Base-by-base conservation (phyloP, 1,140 invertebrate genomes). In the Homarus americanus region DNA sequence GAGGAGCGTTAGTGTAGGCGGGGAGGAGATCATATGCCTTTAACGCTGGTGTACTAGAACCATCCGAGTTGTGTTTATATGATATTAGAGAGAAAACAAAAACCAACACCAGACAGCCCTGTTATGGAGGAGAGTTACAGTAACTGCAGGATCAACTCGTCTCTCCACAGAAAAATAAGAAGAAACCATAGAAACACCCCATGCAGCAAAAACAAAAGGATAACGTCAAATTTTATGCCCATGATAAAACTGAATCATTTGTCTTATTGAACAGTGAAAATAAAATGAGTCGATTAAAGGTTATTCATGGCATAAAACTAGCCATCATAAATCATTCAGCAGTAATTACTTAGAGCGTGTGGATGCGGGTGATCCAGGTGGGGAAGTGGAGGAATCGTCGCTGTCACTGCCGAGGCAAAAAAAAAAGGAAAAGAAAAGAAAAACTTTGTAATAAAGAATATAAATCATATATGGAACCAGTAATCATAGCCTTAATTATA, bases 381-480 rank as follows among this genome's bases (percentile, higher is more conserved):
- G 80, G 79, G 88, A 90, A 49, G 79, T 82, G 69, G 88, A 90
- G 36, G 88, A 90, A 83, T 90, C 88, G 44, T 90, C 88, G 88
- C 88, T 90, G 88, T 90, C 88, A 83, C 88, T 90, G 88, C 88
- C 53, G 80, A 90, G 80, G 88, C 88, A 90, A 90, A 90, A 76
- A 58, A n/a, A n/a, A n/a, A n/a, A n/a, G n/a, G n/a, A 89, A 89
- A 73, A 44, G 44, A 89, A 80, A 76, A 76, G 24, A 32, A 34
- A 38, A 36, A 40, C 80, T 58, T 41, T 15, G 82, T 38, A 63
- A 83, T 38, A 72, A 28, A 84, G 36, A 24, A 66, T n/a, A n/a
- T 24, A 84, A n/a, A 84, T 38, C 34, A 72, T 28, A 83, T 63
- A 28, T 41, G 32, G 12, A 53, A 34, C 12, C 28, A 15, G n/a